Evolutionary conservation across 2,797 vertebrate species (phyloP).

Genomic region (Gadopsis marmoratus): DNA sequence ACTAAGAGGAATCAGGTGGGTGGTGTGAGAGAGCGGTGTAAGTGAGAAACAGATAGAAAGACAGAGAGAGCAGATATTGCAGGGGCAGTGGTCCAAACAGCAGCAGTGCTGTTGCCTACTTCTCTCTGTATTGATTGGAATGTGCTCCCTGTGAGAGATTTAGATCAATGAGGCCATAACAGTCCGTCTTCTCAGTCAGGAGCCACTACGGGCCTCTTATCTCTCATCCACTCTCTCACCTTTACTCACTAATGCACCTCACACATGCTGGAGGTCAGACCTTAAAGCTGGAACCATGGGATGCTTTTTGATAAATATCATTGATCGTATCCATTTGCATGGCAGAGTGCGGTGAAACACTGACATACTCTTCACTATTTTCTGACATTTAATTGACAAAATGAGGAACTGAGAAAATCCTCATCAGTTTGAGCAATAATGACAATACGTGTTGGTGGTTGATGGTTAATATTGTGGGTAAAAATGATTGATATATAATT

Average conservation of each 20-base stretch:
- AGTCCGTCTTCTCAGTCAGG: conserved; percentile 75
- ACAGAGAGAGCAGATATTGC: conserved; percentile 38
- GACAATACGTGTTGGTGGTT: no score
- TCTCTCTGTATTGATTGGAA: conserved; percentile 64
- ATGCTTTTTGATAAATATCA: conserved; percentile 13
- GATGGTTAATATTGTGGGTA: no score
- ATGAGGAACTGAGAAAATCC: neutral
- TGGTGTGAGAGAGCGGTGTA: conserved; percentile 31
- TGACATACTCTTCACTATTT: neutral
- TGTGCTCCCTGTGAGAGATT: conserved; percentile 66
- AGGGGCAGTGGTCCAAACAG: conserved; percentile 47
- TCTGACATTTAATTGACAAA: neutral
- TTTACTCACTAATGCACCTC: conserved; percentile 30
- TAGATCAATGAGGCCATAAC: conserved; percentile 76
- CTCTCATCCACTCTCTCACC: conserved; percentile 41
- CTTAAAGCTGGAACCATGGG: neutral
- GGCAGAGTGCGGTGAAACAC: neutral
- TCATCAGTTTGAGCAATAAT: no score
- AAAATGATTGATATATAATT: neutral
- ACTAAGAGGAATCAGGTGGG: conserved; percentile 26
- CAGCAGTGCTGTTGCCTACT: conserved; percentile 46
- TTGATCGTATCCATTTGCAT: neutral
- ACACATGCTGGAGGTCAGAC: conserved; percentile 35
- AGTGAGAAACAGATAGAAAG: conserved; percentile 26
- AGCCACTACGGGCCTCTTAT: conserved; percentile 63